Evolutionary conservation across 2,113 vertebrate species (phyloP).

Genomic region (Anthoscopus minutus): DNA sequence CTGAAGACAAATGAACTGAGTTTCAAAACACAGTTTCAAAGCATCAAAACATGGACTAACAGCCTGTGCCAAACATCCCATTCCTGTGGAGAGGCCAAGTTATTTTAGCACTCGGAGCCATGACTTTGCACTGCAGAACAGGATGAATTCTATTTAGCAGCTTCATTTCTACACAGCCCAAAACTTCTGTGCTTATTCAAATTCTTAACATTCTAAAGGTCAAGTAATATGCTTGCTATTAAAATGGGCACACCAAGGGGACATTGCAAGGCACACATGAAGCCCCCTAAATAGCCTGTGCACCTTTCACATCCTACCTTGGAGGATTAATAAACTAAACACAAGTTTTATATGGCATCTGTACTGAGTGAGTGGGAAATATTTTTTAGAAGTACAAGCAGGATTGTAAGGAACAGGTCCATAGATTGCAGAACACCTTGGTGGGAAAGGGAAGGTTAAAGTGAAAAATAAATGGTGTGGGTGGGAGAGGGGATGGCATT

Average conservation of each 20-base stretch:
- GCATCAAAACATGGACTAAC: background rate
- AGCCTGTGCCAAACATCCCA: conserved; percentile 3
- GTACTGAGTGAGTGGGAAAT: background rate
- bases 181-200: background rate
- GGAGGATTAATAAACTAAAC: background rate
- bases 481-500: background rate
- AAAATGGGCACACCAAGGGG: background rate
- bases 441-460: background rate
- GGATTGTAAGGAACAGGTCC: background rate
- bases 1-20: background rate
- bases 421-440: background rate
- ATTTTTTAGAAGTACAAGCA: background rate
- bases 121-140: background rate
- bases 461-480: background rate
- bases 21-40: conserved; percentile 10
- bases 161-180: background rate
- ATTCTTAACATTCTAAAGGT: background rate
- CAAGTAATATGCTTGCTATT: background rate
- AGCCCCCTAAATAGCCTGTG: background rate
- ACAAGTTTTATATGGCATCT: background rate
- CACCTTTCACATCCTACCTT: background rate
- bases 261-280: accelerated
- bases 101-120: background rate
- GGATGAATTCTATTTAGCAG: background rate
- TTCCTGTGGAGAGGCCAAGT: background rate